Evolutionary conservation across 2,888 invertebrate genomes (phyloP).

Genomic region (Ectemnius continuus): DNA sequence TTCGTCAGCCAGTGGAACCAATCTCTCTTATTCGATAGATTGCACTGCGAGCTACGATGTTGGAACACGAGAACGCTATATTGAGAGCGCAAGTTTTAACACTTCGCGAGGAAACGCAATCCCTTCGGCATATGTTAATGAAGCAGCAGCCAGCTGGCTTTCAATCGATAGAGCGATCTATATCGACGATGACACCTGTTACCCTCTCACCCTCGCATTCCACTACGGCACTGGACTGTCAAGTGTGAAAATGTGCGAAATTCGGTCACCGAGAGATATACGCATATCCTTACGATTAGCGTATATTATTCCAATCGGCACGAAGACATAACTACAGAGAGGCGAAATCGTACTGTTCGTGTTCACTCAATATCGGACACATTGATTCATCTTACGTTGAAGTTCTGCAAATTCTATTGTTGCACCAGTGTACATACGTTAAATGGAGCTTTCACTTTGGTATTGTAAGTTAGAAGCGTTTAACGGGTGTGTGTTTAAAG

Average conservation of each 20-base stretch:
- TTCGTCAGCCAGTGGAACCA: neutral
- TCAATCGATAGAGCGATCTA: constrained; percentile 54
- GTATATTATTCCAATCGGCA: no score
- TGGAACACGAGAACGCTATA: constrained; percentile 94
- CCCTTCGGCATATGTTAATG: constrained; percentile 84
- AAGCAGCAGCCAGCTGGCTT: constrained; percentile 62
- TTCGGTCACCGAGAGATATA: neutral
- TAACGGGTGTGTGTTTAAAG: no score
- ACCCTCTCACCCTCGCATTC: constrained; percentile 47
- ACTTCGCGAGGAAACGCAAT: constrained; percentile 87
- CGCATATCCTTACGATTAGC: neutral
- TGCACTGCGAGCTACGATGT: constrained; percentile 89
- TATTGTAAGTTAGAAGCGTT: no score
- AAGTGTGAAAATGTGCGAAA: constrained; percentile 32
- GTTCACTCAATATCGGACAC: neutral
- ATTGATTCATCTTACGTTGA: neutral
- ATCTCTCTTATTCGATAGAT: constrained; percentile 79
- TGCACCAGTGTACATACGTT: constrained; percentile 1
- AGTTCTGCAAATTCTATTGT: constrained; percentile 3
- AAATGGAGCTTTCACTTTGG: neutral
- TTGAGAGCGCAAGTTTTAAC: constrained; percentile 90
- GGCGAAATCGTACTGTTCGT: neutral
- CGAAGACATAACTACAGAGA: no score
- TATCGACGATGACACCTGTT: constrained; percentile 56
- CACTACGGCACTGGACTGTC: constrained; percentile 45